phyloP scores from a whole-genome alignment of 1,140 invertebrate genomes.

The Arion vulgaris region DNA sequence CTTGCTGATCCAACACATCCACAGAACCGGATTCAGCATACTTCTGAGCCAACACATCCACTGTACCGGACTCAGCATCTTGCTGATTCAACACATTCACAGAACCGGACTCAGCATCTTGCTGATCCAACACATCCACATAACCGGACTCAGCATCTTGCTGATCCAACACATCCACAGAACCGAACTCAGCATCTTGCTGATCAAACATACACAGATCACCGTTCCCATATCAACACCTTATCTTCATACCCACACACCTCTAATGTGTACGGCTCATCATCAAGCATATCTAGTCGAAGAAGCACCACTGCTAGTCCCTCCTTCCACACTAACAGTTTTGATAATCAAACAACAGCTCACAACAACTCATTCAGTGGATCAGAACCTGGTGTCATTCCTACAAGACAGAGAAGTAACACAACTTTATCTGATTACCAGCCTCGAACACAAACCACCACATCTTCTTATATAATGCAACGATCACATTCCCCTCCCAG shows the following conservation, averaged over 20 bases:
- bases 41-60: too few relatives aligned
- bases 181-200: too few relatives aligned
- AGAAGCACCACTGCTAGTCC: not conserved
- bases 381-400: not conserved
- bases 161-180: too few relatives aligned
- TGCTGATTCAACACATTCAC: too few relatives aligned
- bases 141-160: too few relatives aligned
- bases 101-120: too few relatives aligned
- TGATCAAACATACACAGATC: too few relatives aligned
- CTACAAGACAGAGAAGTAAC: not conserved
- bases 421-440: conserved; percentile 5
- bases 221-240: not conserved
- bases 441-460: not conserved
- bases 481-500: not conserved
- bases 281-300: not conserved
- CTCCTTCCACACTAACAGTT: not conserved
- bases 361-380: conserved; percentile 2
- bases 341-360: not conserved
- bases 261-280: not conserved
- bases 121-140: too few relatives aligned
- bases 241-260: not conserved
- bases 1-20: not conserved
- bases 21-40: not conserved
- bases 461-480: not conserved
- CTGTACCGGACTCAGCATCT: too few relatives aligned